Evolutionary conservation across 1,140 invertebrate genomes (phyloP).

Genomic region (Formica selysi): DNA sequence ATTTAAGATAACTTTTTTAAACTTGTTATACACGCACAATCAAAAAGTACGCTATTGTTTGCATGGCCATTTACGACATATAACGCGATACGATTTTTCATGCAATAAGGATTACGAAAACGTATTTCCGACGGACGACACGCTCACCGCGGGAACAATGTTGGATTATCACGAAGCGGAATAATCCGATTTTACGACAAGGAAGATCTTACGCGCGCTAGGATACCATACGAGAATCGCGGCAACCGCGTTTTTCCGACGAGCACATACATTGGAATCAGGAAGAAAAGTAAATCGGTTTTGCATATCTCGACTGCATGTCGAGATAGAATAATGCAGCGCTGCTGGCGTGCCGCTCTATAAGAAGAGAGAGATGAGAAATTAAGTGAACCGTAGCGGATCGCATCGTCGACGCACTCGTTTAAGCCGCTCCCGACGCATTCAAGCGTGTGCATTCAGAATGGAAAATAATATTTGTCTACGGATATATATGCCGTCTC

Average conservation of each 20-base stretch:
- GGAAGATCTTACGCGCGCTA: conserved; percentile 37
- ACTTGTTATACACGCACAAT: not conserved
- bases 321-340: conserved; percentile 69
- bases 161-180: conserved; percentile 58
- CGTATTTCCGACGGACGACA: conserved; percentile 46
- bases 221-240: conserved; percentile 11
- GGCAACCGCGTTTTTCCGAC: conserved; percentile 25
- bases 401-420: conserved; percentile 68
- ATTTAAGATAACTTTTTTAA: not conserved
- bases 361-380: conserved; percentile 69
- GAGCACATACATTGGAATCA: conserved; percentile 31
- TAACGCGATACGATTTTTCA: conserved; percentile 19
- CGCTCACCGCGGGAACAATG: conserved; percentile 47
- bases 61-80: not conserved
- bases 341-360: conserved; percentile 54
- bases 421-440: conserved; percentile 70
- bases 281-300: conserved; percentile 68
- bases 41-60: not conserved
- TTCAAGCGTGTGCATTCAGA: conserved; percentile 66
- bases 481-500: conserved; percentile 42
- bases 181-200: conserved; percentile 61
- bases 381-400: conserved; percentile 76
- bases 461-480: conserved; percentile 77
- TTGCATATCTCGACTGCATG: conserved; percentile 58
- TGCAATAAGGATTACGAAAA: conserved; percentile 45